These are phyloP conservation scores for Ypsolopha scabrella DNA, from an alignment of 2,888 invertebrate species.

Conservation along the genomic window DNA sequence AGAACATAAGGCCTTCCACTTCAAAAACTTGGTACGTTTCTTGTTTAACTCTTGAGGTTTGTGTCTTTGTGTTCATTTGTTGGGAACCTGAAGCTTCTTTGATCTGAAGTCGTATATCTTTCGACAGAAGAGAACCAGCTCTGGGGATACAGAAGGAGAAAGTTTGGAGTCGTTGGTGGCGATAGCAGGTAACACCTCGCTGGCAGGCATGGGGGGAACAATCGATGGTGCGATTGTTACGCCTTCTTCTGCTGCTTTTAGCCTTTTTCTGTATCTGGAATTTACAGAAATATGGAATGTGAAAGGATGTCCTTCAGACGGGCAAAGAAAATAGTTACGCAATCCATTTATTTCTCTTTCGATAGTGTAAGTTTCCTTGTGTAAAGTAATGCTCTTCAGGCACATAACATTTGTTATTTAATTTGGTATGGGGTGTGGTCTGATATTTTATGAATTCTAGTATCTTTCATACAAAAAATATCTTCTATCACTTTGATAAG, in stretches of 20 bases:
- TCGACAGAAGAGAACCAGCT: slow-evolving; percentile 94
- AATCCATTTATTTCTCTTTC: no score
- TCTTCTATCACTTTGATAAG: no score
- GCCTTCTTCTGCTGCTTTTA: slow-evolving; percentile 83
- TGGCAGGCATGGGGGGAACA: slow-evolving; percentile 77
- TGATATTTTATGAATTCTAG: no score
- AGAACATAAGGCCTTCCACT: not conserved
- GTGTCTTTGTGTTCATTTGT: slow-evolving; percentile 38
- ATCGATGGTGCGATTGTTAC: slow-evolving; percentile 77
- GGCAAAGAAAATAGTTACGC: no score
- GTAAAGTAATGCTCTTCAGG: no score
- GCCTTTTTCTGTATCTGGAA: slow-evolving; percentile 85
- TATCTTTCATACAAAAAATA: no score
- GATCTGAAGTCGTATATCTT: slow-evolving; percentile 94
- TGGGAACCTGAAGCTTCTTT: slow-evolving; percentile 74
- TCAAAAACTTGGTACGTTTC: not conserved
- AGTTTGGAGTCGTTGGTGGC: slow-evolving; percentile 72
- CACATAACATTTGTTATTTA: no score
- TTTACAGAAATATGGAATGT: not conserved
- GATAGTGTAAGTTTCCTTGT: no score
- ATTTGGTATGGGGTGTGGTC: no score
- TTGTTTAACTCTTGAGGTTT: not conserved
- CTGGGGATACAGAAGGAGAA: slow-evolving; percentile 74
- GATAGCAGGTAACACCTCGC: slow-evolving; percentile 62
- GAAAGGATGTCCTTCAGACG: not conserved